Evolutionary conservation across 2,888 invertebrate species (phyloP), one percentile per base, ranked within the genome.

Genomic region (Rosalia funebris): DNA sequence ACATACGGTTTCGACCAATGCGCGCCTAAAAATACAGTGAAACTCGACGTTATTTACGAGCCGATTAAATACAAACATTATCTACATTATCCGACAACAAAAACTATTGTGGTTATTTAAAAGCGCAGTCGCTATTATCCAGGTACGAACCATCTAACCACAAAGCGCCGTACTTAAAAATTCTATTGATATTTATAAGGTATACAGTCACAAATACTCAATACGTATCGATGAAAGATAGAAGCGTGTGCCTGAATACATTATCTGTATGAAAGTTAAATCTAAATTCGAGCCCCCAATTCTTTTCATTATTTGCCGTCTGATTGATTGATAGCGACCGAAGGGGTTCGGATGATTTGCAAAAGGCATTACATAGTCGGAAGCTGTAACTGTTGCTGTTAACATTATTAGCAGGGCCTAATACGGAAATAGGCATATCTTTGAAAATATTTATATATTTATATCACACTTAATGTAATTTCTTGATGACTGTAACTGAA

Each of bases 111-210:
- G 42, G 52, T 36, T 42, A 44, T 19, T 52, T 48, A 54, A 60
- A 62, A 62, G 65, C 53, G 61, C 56, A 65, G 60, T 62, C 57
- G 56, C 63, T 50, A 50, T 41, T 52, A 60, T 64, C 59, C 68
- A 69, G 66, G 66, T 66, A 68, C 53, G 42, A 32, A 39, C 57
- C 45, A 45, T 58, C 55, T 45, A 48, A 62, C 65, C 66, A 72
- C 72, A 72, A 71, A 71, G 70, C 69, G 63, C 63, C 67, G 57
- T 63, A 69, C 71, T 72, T 71, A 72, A 73, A 72, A 71, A 66
- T 70, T 65, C 75, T 66, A 73, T 75, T 75, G 74, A 75, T 75
- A 75, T 75, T 75, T 75, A 75, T 75, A 71, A 75, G 74, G 75
- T 68, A 69, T 66, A 66, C 67, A 67, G 63, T 65, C 66, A 62